These are phyloP conservation scores for Nebria ingens DNA, from an alignment of 1,140 invertebrate genomes.

Conservation along the genomic window DNA sequence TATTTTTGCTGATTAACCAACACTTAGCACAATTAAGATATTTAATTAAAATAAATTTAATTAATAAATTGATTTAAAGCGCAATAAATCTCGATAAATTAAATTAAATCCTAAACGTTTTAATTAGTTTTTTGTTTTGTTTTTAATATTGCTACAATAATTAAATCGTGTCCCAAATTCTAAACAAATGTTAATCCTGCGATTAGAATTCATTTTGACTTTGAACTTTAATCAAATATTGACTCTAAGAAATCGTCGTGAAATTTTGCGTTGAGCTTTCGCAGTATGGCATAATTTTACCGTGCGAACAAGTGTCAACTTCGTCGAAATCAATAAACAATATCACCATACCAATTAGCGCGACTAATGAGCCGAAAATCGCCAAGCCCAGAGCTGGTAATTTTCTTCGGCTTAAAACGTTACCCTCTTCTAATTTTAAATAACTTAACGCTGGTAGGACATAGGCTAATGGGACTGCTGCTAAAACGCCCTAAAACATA, in stretches of 20 bases:
- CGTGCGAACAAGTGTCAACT: constrained; percentile 31
- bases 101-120: too few relatives aligned
- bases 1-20: too few relatives aligned
- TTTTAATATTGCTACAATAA: too few relatives aligned
- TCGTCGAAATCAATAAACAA: constrained; percentile 29
- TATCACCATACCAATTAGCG: constrained; percentile 32
- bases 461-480: constrained; percentile 76
- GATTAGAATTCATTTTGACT: too few relatives aligned
- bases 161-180: too few relatives aligned
- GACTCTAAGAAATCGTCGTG: neutral
- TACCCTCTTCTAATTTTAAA: constrained; percentile 63
- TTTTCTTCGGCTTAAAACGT: constrained; percentile 56
- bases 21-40: too few relatives aligned
- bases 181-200: too few relatives aligned
- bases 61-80: too few relatives aligned
- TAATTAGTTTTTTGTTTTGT: too few relatives aligned
- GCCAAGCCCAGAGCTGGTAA: constrained; percentile 59
- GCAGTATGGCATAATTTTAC: constrained; percentile 30
- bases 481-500: constrained; percentile 66
- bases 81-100: too few relatives aligned
- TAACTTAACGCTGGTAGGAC: constrained; percentile 74
- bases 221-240: too few relatives aligned
- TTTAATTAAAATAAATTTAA: too few relatives aligned
- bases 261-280: constrained; percentile 9
- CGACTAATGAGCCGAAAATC: constrained; percentile 61